Base-by-base conservation (phyloP, 2,113 vertebrate genomes). In the Corythoichthys haematopterus region DNA sequence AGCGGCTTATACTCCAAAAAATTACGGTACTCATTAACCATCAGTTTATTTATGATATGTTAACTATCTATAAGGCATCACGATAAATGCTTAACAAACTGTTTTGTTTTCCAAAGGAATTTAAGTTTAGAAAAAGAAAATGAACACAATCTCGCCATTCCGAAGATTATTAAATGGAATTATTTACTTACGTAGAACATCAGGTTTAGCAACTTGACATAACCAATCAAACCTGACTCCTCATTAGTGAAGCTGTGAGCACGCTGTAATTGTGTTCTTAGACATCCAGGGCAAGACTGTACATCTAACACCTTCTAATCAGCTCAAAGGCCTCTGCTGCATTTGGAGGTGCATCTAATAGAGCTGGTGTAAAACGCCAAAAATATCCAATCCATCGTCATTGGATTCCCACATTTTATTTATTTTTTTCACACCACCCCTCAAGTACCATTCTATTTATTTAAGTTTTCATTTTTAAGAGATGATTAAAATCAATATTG, bases 401-500 rank as follows among this genome's bases (percentile, higher is more conserved):
- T 70, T 58, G 0, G 61, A 65, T 76, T 72, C 61, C 64, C 56
- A 65, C 38, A n/a, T 28, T 65, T 71, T 77, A 68, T 35, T 56
- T 36, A 43, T 74, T 76, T 77, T 74, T 38, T 69, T 66, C 57
- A 47, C 60, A 47, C 55, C 65, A 7, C 16, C 71, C 82, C 80
- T 28, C 38, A 70, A 66, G 70, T 66, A 20, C 74, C 15, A 50
- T 78, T 80, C 71, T 68, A 66, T 76, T 60, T 58, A 66, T 84
- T 80, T 77, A 83, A 74, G 75, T 72, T 37, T 4, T 53, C 56
- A 75, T 76, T 80, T 87, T 87, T 84, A 75, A 71, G 74, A 78
- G 69, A 84, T 86, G 82, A 91, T 89, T 90, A 82, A 88, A 91
- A 89, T 88, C 86, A 88, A 91, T 89, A 89, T 43, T 51, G 84